A percentile compares a stretch with the other conserved stretches of the same genome.
These are phyloP conservation scores for Stercorarius parasiticus DNA, from an alignment of 2,113 vertebrate genomes.

Conservation along the genomic window DNA sequence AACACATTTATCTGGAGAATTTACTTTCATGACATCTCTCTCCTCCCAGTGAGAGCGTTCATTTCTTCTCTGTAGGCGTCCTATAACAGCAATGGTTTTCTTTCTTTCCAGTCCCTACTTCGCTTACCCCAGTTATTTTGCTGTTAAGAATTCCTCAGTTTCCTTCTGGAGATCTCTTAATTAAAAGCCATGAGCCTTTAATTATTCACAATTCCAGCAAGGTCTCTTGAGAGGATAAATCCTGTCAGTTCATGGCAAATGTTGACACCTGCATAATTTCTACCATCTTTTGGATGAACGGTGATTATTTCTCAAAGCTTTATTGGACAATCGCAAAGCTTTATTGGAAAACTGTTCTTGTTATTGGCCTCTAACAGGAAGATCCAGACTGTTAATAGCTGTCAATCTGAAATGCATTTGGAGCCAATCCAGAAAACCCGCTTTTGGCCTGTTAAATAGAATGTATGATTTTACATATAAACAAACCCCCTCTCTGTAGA, in stretches of 20 bases:
- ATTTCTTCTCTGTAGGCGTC: neutral
- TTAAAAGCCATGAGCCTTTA: slow-evolving; percentile 3
- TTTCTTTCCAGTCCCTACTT: neutral
- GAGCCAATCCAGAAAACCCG: neutral
- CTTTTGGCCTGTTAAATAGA: neutral
- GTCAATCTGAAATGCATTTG: neutral
- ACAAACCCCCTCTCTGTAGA: neutral
- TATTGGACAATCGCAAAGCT: neutral
- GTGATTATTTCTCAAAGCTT: slow-evolving; percentile 30
- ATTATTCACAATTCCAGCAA: slow-evolving; percentile 20
- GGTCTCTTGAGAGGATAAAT: slow-evolving; percentile 9
- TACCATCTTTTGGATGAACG: neutral
- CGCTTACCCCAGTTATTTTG: neutral
- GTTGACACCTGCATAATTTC: slow-evolving; percentile 25
- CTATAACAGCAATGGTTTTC: neutral
- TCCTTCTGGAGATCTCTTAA: slow-evolving; percentile 38
- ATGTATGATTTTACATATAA: neutral
- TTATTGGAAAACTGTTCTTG: slow-evolving; percentile 8
- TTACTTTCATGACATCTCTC: neutral
- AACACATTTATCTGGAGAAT: neutral
- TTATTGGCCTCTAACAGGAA: slow-evolving; percentile 7
- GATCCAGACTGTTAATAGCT: neutral
- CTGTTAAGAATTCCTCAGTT: slow-evolving; percentile 9
- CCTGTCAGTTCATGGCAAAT: slow-evolving; percentile 11
- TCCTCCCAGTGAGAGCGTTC: neutral